These are phyloP conservation scores for Sinhomidia bicolor DNA, from an alignment of 2,888 invertebrate species.

Conservation along the genomic window DNA sequence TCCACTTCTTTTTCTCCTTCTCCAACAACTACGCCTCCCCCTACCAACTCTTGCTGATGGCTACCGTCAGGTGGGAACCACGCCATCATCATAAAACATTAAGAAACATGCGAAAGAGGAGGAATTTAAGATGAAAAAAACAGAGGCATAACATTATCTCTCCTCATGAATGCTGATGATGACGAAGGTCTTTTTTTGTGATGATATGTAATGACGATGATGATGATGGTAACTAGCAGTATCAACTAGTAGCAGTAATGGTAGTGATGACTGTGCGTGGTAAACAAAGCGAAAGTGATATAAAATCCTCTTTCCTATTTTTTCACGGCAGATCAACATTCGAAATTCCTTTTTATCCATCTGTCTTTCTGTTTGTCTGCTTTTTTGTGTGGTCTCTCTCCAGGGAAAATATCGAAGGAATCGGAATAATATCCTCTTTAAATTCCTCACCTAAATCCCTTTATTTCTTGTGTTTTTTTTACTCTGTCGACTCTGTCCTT, in stretches of 20 bases:
- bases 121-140: background rate
- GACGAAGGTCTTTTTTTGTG: background rate
- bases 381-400: background rate
- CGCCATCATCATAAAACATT: background rate
- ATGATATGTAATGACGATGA: slow-evolving; percentile 22
- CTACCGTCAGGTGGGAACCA: slow-evolving; percentile 29
- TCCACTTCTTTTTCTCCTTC: slow-evolving; percentile 6
- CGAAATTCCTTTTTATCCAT: slow-evolving; percentile 11
- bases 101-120: background rate
- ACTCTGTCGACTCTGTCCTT: background rate
- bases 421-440: background rate
- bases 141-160: slow-evolving; percentile 7
- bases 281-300: background rate
- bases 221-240: slow-evolving; percentile 12
- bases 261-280: background rate
- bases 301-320: background rate
- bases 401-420: background rate
- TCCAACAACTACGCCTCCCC: background rate
- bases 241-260: background rate
- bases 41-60: background rate
- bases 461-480: background rate
- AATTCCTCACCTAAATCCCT: background rate
- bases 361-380: background rate
- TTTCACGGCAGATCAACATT: slow-evolving; percentile 29
- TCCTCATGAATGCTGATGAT: slow-evolving; percentile 36